phyloP scores from a whole-genome alignment of 1,140 invertebrate species.

The Dinoponera quadriceps region DNA sequence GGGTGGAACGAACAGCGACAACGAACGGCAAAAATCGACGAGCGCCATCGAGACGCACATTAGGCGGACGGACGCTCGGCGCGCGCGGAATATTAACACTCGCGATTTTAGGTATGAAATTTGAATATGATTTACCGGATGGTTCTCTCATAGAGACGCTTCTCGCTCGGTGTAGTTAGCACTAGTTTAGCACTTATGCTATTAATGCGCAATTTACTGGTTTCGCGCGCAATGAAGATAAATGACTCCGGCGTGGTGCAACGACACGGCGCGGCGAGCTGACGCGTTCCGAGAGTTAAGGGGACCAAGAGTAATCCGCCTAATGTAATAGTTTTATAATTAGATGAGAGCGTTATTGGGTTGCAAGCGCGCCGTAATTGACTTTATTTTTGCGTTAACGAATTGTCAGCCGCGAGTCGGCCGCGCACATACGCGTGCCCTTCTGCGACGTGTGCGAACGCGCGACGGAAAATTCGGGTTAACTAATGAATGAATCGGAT shows the following conservation, averaged over 20 bases:
- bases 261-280: slow-evolving; percentile 24
- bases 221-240: slow-evolving; percentile 37
- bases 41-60: neutral
- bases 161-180: slow-evolving; percentile 4
- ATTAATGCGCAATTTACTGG: slow-evolving; percentile 36
- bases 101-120: neutral
- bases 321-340: slow-evolving; percentile 62
- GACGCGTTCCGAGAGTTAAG: slow-evolving; percentile 37
- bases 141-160: neutral
- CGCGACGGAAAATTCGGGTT: slow-evolving; percentile 64
- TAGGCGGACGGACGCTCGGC: neutral
- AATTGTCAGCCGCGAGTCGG: neutral
- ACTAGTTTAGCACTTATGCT: slow-evolving; percentile 15
- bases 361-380: neutral
- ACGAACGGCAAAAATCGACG: neutral
- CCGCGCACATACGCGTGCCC: neutral
- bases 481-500: slow-evolving; percentile 71
- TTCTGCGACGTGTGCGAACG: neutral
- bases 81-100: neutral
- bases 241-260: slow-evolving; percentile 30
- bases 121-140: neutral
- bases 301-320: slow-evolving; percentile 23
- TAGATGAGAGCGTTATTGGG: slow-evolving; percentile 25
- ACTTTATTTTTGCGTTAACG: slow-evolving; percentile 60
- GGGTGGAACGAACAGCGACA: too few relatives aligned